Evolutionary conservation across 2,113 vertebrate genomes (phyloP).

Genomic region (Dicentrarchus labrax): DNA sequence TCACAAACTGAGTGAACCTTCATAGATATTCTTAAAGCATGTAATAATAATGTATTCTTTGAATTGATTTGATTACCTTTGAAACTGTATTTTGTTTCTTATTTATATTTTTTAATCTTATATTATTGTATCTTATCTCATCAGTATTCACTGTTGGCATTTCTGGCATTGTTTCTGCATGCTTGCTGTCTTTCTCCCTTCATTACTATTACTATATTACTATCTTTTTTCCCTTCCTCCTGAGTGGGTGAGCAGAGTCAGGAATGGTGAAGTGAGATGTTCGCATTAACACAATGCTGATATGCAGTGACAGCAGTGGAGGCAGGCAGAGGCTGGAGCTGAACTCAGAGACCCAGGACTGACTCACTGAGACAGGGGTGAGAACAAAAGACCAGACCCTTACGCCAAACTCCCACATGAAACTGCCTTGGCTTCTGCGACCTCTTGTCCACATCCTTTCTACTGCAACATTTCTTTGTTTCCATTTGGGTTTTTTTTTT

Average conservation of each 20-base stretch:
- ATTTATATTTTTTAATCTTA: neutral
- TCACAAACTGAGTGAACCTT: neutral
- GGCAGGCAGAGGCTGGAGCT: conserved; percentile 48
- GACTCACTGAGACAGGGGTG: conserved; percentile 50
- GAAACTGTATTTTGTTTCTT: too few species aligned
- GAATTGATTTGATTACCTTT: too few species aligned
- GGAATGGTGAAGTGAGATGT: conserved; percentile 39
- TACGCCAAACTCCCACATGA: conserved; percentile 24
- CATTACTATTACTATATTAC: neutral
- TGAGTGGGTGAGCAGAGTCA: conserved; percentile 43
- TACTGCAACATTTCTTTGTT: neutral
- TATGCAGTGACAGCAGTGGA: conserved; percentile 65
- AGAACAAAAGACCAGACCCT: conserved; percentile 26
- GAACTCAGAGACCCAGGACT: conserved; percentile 34
- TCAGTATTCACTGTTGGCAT: neutral
- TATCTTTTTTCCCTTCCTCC: neutral
- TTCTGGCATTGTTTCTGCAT: neutral
- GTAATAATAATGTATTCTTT: neutral
- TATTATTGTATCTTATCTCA: neutral
- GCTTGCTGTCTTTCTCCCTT: neutral
- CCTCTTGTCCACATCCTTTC: conserved; percentile 25
- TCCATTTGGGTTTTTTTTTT: neutral
- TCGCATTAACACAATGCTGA: conserved; percentile 54
- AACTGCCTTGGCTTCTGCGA: conserved; percentile 8
- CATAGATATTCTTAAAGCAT: neutral